Evolutionary conservation across 37 sponge, comb jelly and placozoan species (phyloP).

Genomic region (Chondrilla cf. caribensis): DNA sequence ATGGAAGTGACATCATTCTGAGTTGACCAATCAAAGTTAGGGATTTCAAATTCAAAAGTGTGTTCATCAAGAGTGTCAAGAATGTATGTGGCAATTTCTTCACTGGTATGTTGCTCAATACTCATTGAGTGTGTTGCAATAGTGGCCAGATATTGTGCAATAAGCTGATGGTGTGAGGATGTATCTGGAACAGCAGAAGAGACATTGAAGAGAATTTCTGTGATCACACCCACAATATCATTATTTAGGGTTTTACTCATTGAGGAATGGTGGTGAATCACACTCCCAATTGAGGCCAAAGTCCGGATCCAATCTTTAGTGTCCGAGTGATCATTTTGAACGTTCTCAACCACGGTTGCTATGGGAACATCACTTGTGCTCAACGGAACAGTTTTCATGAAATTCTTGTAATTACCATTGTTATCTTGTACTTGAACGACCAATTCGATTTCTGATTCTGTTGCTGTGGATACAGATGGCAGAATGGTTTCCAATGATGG

Average conservation of each 20-base stretch:
- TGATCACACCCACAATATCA: background rate
- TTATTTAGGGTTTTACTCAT: background rate
- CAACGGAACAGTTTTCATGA: constrained; percentile 2
- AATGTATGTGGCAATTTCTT: background rate
- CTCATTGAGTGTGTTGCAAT: background rate
- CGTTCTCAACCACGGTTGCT: background rate
- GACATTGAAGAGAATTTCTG: constrained; percentile 20
- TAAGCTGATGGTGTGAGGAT: constrained; percentile 28
- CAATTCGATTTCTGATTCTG: background rate
- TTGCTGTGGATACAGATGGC: constrained; percentile 24
- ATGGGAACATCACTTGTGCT: background rate
- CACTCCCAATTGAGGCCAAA: constrained; percentile 11
- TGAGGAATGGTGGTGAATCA: constrained; percentile 7
- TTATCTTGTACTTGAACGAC: constrained; percentile 39
- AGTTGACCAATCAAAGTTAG: background rate
- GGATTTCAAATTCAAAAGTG: constrained; percentile 16
- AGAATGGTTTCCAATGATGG: constrained; percentile 7
- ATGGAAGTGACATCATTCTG: no score
- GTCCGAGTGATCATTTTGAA: background rate
- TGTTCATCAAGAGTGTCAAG: background rate
- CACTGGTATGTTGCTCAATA: background rate
- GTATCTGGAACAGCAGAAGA: constrained; percentile 26
- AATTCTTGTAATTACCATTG: constrained; percentile 30
- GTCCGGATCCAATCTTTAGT: constrained; percentile 39
- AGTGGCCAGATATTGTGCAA: constrained; percentile 12